Evolutionary conservation across 2,113 vertebrate species (phyloP), one percentile per base, ranked within the genome.

Genomic region (Neolamprologus fasciatus): DNA sequence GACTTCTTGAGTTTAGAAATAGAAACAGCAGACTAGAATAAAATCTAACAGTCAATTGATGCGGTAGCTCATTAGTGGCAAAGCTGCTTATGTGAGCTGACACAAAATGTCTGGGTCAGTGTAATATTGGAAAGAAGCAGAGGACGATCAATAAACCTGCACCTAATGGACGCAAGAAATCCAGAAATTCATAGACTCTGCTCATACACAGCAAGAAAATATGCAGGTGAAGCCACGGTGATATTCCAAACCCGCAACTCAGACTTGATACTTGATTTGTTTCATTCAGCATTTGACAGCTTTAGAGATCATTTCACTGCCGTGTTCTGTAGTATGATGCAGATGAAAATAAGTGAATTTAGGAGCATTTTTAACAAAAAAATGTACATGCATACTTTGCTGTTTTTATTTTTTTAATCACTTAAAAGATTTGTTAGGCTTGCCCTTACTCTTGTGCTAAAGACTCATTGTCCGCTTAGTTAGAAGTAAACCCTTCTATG

Each of bases 21-120:
- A 47, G 42, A 37, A 26, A 84, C 42, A 26, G 23, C 7, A 42
- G 16, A 26, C 31, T 5, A 35, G 28, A 81, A 26, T 33, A 17
- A 73, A 80, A 58, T 88, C 23, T 45, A 51, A 5, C 42, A 9
- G 37, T 63, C 26, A 33, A 68, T 80, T 78, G 83, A 68, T 82
- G 81, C 16, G 80, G 89, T 12, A 50, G 82, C 90, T 92, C 89
- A 88, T 92, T 92, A 93, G 90, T 13, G 79, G n/a, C 17, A 53
- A 66, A 78, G 82, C 85, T 81, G 81, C 83, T 83, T 71, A 87
- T 80, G 81, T 83, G 80, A 90, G 84, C 82, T 26, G 51, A 90
- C 47, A 55, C 80, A 84, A 83, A 91, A 80, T 57, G 84, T 23
- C 51, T 17, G 45, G 83, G 81, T 81, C 85, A 89, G 79, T 93